Evolutionary conservation across 2,888 invertebrate genomes (phyloP), one percentile per base, ranked within the genome.

Genomic region (Eurytoma adleriae): DNA sequence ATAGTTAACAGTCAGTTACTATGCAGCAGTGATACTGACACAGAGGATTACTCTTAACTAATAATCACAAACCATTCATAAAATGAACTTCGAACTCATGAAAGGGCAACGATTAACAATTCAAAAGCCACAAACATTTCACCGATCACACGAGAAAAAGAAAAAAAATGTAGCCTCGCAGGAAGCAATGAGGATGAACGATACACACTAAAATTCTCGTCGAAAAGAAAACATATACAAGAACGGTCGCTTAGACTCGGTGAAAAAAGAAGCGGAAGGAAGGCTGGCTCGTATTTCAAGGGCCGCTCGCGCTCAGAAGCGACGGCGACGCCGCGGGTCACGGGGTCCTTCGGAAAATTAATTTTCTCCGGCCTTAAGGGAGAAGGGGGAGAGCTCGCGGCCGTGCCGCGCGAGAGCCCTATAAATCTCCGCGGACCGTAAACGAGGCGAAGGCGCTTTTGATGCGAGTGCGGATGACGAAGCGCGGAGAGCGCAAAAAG

Each of bases 341-440:
- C 48, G 66, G 70, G 66, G 54, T 40, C 78, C 71, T 68, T 75
- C 57, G 81, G 78, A 66, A 78, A 81, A 81, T 81, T 81, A 81
- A 81, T 81, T 81, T 81, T 70, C 81, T 40, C 66, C 48, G 70
- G 54, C 59, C 57, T 18, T 27, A 89, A 78, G 78, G 78, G 73
- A 56, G 68, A 52, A 59, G 68, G 61, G 62, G 30, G 77, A 56
- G 57, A 72, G 56, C 50, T 30, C 30, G 73, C 54, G 64, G 61
- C 56, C 27, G 50, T 61, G 48, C 27, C 30, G 67, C 64, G 77
- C 71, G 73, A 74, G 79, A 64, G 83, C 80, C 78, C 80, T 83
- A 83, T 85, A 85, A 84, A 85, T 85, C 85, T 84, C 82, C 77
- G 77, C 84, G 84, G 84, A 52, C 82, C 84, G 89, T 90, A 89